Conservation (phyloP, 1,140 invertebrate species). For the Heliconius eleuchia region DNA sequence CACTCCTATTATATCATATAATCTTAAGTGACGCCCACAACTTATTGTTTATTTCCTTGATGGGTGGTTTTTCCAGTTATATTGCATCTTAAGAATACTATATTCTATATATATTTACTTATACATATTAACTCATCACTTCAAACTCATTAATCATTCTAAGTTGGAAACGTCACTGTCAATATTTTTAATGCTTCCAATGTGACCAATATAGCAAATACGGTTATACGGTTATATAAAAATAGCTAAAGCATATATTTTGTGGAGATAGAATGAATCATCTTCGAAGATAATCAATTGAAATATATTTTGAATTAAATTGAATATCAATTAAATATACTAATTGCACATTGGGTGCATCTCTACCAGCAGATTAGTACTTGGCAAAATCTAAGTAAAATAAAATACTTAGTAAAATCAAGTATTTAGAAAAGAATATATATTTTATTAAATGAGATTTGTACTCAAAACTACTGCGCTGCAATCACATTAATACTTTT, state of each 20-base stretch:
- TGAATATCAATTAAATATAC: too few species aligned
- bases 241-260: not conserved
- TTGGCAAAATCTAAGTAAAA: too few species aligned
- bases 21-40: not conserved
- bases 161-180: slow-evolving; percentile 22
- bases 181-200: slow-evolving; percentile 32
- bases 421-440: too few species aligned
- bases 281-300: too few species aligned
- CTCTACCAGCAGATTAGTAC: too few species aligned
- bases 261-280: too few species aligned
- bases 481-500: too few species aligned
- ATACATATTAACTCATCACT: slow-evolving; percentile 29
- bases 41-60: not conserved
- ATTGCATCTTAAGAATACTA: not conserved
- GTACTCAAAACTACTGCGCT: too few species aligned
- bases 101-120: not conserved
- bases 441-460: too few species aligned
- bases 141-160: slow-evolving; percentile 36
- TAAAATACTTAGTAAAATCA: too few species aligned
- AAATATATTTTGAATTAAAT: too few species aligned
- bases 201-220: slow-evolving; percentile 28
- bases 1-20: not conserved
- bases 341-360: too few species aligned
- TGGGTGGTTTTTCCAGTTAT: slow-evolving; percentile 34
- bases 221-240: slow-evolving; percentile 2